Percentiles rank a stretch among this genome's conserved stretches.
Evolutionary conservation across 2,113 vertebrate genomes (phyloP).

Genomic region (Amphilophus citrinellus): DNA sequence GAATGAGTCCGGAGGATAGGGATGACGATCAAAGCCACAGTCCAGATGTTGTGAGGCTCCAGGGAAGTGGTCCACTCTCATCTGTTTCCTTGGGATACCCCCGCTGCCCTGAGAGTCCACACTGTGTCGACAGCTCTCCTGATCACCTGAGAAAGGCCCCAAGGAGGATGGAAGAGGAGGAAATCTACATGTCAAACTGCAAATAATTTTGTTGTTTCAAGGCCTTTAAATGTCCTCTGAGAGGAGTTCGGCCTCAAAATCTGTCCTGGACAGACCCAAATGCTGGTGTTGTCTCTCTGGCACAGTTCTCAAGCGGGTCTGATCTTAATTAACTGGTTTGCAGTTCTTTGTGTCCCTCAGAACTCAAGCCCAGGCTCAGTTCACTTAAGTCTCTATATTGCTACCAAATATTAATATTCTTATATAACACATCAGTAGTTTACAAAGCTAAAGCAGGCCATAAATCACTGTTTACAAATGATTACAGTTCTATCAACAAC

Average conservation of each 20-base stretch:
- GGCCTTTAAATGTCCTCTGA: background rate
- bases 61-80: constrained; percentile 85
- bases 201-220: background rate
- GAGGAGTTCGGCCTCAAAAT: background rate
- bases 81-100: constrained; percentile 85
- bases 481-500: background rate
- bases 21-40: constrained; percentile 89
- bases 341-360: background rate
- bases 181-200: background rate
- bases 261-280: background rate
- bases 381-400: background rate
- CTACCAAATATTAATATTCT: background rate
- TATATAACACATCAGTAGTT: background rate
- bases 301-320: background rate
- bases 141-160: constrained; percentile 83
- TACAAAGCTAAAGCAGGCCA: background rate
- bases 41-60: constrained; percentile 84
- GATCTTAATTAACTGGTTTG: background rate
- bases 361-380: background rate
- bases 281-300: background rate
- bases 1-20: constrained; percentile 86
- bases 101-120: constrained; percentile 89
- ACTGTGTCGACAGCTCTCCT: constrained; percentile 90
- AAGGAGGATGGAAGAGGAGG: background rate
- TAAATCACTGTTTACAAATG: background rate